Evolutionary conservation across 2,113 vertebrate genomes (phyloP).

Genomic region (Xiphophorus maculatus): DNA sequence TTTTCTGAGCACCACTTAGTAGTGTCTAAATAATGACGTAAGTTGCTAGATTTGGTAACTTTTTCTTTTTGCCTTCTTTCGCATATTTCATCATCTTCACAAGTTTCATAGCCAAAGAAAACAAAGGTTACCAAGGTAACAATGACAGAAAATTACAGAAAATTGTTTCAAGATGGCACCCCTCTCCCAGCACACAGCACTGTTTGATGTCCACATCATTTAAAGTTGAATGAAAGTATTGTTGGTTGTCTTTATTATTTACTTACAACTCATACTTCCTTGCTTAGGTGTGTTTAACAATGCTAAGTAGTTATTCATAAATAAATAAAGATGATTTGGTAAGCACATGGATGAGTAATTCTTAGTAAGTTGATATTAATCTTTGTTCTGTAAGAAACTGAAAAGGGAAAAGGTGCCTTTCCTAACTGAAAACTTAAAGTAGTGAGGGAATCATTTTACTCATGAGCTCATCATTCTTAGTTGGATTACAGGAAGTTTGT

Average conservation of each 20-base stretch:
- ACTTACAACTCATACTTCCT: not conserved
- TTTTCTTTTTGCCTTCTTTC: not conserved
- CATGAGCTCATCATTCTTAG: not conserved
- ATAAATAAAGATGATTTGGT: slow-evolving; percentile 20
- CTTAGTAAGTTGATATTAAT: not conserved
- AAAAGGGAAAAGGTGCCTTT: too few species aligned
- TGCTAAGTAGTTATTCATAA: slow-evolving; percentile 16
- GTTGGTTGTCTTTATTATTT: not conserved
- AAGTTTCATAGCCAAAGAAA: not conserved
- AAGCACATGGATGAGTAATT: slow-evolving; percentile 1
- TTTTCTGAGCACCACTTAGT: too few species aligned
- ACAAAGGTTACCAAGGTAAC: not conserved
- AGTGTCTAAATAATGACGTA: too few species aligned
- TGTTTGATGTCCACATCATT: not conserved
- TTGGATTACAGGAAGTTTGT: not conserved
- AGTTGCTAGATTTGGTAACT: not conserved
- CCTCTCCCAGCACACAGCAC: not conserved
- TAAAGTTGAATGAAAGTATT: not conserved
- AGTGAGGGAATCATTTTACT: too few species aligned
- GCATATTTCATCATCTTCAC: not conserved
- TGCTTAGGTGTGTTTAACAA: not conserved
- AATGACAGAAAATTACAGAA: not conserved
- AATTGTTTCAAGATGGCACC: not conserved
- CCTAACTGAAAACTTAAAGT: too few species aligned
- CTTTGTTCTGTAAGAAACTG: too few species aligned